Percentiles rank a stretch among this genome's conserved stretches.
These are phyloP conservation scores for Campoletis raptor DNA, from an alignment of 2,888 invertebrate species.

Conservation along the genomic window DNA sequence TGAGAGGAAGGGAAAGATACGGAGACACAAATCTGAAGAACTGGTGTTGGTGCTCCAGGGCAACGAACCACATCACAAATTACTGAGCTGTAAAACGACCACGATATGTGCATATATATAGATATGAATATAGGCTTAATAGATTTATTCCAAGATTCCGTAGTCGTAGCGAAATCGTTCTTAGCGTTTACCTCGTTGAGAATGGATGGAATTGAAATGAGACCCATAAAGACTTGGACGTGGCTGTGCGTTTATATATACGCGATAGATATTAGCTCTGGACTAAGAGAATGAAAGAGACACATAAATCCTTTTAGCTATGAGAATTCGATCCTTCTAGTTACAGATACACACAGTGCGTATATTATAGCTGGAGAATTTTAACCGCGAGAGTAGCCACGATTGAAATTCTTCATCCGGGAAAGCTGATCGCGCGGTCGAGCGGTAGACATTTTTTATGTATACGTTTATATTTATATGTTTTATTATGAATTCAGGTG, in stretches of 20 bases:
- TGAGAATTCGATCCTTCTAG: slow-evolving; percentile 62
- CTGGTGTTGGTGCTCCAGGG: slow-evolving; percentile 49
- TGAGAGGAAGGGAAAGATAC: slow-evolving; percentile 14
- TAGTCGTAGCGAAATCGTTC: slow-evolving; percentile 45
- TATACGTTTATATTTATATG: not conserved
- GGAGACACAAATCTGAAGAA: slow-evolving; percentile 31
- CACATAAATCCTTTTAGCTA: slow-evolving; percentile 65
- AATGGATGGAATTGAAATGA: slow-evolving; percentile 61
- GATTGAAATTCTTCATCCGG: slow-evolving; percentile 60
- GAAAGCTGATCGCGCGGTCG: slow-evolving; percentile 34
- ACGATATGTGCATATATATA: slow-evolving; percentile 40
- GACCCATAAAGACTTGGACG: slow-evolving; percentile 36
- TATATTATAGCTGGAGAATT: slow-evolving; percentile 45
- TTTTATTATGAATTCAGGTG: slow-evolving; percentile 36
- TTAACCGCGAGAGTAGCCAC: slow-evolving; percentile 15
- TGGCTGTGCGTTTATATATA: slow-evolving; percentile 12
- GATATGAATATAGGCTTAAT: slow-evolving; percentile 25
- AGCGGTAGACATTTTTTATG: slow-evolving; percentile 4
- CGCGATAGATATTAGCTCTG: slow-evolving; percentile 39
- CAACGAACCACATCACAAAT: slow-evolving; percentile 65
- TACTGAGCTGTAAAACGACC: slow-evolving; percentile 45
- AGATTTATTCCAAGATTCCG: slow-evolving; percentile 60
- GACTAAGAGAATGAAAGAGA: slow-evolving; percentile 45
- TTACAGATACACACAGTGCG: slow-evolving; percentile 42
- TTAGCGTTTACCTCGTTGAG: slow-evolving; percentile 50